Percentiles rank a stretch among this genome's conserved stretches.
Evolutionary conservation across 2,797 vertebrate species (phyloP).

Genomic region (Sebastes minor): DNA sequence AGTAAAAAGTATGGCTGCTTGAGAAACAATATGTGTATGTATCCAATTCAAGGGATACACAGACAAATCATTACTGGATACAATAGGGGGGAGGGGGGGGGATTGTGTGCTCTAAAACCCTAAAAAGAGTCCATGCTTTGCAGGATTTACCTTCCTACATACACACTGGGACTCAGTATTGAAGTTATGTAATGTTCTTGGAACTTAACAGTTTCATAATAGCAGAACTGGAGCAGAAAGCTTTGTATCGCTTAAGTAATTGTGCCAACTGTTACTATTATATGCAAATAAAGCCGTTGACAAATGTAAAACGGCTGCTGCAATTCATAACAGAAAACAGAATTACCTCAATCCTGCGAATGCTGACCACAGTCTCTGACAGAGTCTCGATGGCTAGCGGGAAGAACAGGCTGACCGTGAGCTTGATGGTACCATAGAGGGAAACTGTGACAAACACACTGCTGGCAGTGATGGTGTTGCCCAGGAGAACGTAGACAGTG

Average conservation of each 20-base stretch:
- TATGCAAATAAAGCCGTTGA: neutral
- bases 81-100: neutral
- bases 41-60: neutral
- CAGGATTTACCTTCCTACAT: neutral
- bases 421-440: constrained; percentile 83
- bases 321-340: neutral
- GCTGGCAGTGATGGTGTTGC: constrained; percentile 88
- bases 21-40: neutral
- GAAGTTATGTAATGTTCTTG: neutral
- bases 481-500: constrained; percentile 85
- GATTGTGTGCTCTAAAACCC: too few species aligned
- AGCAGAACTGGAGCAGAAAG: neutral
- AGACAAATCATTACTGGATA: neutral
- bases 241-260: neutral
- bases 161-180: neutral
- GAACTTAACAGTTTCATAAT: too few species aligned
- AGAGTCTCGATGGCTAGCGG: constrained; percentile 88
- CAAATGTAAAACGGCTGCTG: too few species aligned
- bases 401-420: constrained; percentile 94
- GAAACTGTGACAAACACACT: constrained; percentile 90
- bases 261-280: neutral
- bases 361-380: constrained; percentile 88
- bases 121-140: too few species aligned
- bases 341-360: constrained; percentile 89
- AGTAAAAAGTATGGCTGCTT: neutral